phyloP scores from a whole-genome alignment of 2,113 vertebrate genomes.

The Charadrius vociferus region DNA sequence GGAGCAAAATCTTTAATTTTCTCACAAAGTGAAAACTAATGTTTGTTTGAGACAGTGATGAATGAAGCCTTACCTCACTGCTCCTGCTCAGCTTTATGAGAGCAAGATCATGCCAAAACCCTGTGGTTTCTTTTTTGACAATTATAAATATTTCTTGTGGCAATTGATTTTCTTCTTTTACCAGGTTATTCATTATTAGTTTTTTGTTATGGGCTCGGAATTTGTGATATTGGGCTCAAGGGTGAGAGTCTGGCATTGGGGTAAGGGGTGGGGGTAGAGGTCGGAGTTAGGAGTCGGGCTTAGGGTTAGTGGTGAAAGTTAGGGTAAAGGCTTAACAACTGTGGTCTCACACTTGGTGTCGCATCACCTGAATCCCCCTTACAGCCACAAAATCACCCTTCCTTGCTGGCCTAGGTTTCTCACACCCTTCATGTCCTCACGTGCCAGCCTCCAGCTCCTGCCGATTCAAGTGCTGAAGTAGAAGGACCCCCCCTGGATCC shows the following conservation, averaged over 20 bases:
- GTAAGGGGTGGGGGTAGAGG: neutral
- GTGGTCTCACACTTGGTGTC: neutral
- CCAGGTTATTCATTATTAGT: neutral
- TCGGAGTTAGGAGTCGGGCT: neutral
- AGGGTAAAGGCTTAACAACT: neutral
- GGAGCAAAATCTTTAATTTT: constrained; percentile 25
- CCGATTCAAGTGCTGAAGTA: neutral
- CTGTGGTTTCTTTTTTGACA: neutral
- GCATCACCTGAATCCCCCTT: neutral
- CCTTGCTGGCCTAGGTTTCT: neutral
- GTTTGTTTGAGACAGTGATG: constrained; percentile 13
- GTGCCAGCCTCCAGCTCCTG: neutral
- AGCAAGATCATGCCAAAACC: neutral
- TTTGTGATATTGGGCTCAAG: neutral
- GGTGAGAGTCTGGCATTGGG: neutral
- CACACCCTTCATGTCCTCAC: neutral
- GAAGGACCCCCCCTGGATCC: fast-evolving
- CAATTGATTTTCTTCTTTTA: neutral
- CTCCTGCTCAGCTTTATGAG: neutral
- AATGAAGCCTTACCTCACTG: neutral
- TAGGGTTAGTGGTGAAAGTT: neutral
- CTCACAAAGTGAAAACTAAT: neutral
- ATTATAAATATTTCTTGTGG: neutral
- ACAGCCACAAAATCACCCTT: neutral
- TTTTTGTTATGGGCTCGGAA: neutral